phyloP scores from a whole-genome alignment of 2,113 vertebrate species.

The Promerops cafer region DNA sequence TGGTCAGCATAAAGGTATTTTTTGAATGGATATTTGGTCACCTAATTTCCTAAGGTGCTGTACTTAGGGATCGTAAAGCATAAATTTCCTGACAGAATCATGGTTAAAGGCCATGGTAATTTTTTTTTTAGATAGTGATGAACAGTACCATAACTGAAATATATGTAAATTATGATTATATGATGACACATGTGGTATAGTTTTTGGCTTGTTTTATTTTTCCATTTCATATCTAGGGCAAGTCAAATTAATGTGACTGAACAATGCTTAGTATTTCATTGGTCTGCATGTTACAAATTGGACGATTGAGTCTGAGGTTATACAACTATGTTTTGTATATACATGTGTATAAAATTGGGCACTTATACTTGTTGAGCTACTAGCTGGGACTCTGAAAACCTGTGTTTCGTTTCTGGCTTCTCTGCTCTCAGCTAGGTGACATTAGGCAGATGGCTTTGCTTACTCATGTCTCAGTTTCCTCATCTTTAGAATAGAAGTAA shows the following conservation, averaged over 20 bases:
- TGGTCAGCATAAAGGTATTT: background rate
- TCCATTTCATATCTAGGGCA: background rate
- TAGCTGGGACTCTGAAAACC: background rate
- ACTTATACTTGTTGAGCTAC: background rate
- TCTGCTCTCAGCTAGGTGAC: background rate
- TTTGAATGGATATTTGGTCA: background rate
- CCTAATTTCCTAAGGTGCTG: background rate
- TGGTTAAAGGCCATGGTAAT: background rate
- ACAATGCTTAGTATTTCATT: background rate
- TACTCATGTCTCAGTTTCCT: background rate
- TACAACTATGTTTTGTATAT: background rate
- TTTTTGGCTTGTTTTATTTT: background rate
- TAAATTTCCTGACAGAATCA: background rate
- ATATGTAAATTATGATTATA: background rate
- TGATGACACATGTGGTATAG: background rate
- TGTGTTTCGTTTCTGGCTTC: background rate
- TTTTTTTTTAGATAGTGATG: background rate
- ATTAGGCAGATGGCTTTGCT: conserved; percentile 21
- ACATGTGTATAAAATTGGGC: background rate
- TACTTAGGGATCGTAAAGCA: background rate
- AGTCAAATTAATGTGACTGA: background rate
- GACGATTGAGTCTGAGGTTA: background rate
- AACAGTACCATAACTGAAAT: background rate
- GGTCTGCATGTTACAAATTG: background rate
- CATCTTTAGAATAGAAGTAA: background rate